Evolutionary conservation across 2,113 vertebrate genomes (phyloP).

Genomic region (Nothobranchius kuhntae): DNA sequence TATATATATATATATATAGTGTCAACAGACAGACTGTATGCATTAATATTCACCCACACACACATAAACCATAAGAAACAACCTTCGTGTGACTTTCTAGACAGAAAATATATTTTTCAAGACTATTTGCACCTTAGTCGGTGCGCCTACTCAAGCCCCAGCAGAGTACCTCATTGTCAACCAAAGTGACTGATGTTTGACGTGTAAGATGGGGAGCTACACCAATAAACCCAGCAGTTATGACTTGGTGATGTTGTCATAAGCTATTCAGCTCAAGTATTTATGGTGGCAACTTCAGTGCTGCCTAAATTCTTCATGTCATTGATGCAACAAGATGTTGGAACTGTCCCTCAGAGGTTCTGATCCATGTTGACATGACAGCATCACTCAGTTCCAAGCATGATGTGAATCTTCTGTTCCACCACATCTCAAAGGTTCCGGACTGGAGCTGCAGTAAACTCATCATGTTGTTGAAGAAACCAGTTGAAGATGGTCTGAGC

Average conservation of each 20-base stretch:
- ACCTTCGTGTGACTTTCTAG: conserved; percentile 27
- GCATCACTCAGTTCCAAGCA: too few species aligned
- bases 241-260: neutral
- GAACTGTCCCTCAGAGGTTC: too few species aligned
- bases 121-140: conserved; percentile 28
- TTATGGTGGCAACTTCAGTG: too few species aligned
- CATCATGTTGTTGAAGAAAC: too few species aligned
- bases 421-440: too few species aligned
- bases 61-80: conserved; percentile 13
- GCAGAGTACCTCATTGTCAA: conserved; percentile 12
- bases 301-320: too few species aligned
- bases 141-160: conserved; percentile 20
- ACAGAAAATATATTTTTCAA: conserved; percentile 53
- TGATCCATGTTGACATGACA: too few species aligned
- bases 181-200: conserved; percentile 7
- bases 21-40: conserved; percentile 22
- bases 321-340: too few species aligned
- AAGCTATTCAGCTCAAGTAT: neutral
- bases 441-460: too few species aligned
- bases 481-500: too few species aligned
- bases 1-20: neutral
- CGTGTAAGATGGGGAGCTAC: conserved; percentile 11
- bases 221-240: neutral
- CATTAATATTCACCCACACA: conserved; percentile 21
- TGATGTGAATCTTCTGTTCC: too few species aligned